Evolutionary conservation across 2,888 invertebrate species (phyloP), one percentile per base, ranked within the genome.

Genomic region (Gortyna flavago): DNA sequence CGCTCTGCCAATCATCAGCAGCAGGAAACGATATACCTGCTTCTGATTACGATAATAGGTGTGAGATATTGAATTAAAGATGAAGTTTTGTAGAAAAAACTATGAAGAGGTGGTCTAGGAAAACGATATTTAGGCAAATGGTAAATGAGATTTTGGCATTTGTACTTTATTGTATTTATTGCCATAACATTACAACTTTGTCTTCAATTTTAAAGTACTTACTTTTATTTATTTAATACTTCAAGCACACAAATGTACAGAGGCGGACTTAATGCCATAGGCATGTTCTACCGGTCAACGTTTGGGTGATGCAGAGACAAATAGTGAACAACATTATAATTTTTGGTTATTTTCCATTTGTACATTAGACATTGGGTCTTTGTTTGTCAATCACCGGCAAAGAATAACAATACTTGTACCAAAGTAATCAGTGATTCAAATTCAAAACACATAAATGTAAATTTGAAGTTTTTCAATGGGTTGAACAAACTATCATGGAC

Each of bases 1-100:
- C 57, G 91, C 87, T 83, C 90, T 88, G 90, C 85, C 88, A 91
- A 91, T 91, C 93, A 91, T 89, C 93, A 90, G 89, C 90, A 93
- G 89, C 93, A 95, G 95, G 95, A 95, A 95, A 91, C 92, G 87
- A 70, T 81, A 59, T 72, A 51, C 48, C 54, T 72, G 75, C 80
- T 77, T 75, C 85, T 83, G 83, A 87, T 86, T 85, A 74, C 78
- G 29, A 80, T 87, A 81, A 86, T 83, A 70, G 68, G 72, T 81
- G 77, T 72, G 73, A 77, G 65, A 77, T 77, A 79, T 62, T 73
- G 21, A 68, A 61, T 65, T 75, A 75, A 80, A 74, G 32, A 75
- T 74, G 57, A 81, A 38, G 44, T 73, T 79, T 71, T 59, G 1
- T 61, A 18, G 18, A 70, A 62, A 69, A 78, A 68, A 70, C 35